phyloP scores from a whole-genome alignment of 2,113 vertebrate species.

The Brachionichthys hirsutus region DNA sequence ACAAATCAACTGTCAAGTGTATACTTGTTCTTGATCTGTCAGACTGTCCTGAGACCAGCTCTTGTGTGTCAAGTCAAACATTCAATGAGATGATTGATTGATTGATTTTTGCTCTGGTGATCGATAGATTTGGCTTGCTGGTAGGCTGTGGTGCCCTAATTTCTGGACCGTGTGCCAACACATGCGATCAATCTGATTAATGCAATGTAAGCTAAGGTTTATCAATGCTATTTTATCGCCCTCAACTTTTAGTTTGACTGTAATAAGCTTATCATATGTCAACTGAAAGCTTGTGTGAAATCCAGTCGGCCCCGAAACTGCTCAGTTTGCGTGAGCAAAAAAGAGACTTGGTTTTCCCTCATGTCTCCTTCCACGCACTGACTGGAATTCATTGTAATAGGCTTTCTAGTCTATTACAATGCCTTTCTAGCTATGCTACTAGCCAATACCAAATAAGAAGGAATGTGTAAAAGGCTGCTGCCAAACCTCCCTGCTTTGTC shows the following conservation, averaged over 20 bases:
- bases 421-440: too few species aligned
- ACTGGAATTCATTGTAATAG: slow-evolving; percentile 67
- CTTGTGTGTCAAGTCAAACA: slow-evolving; percentile 28
- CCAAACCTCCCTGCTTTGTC: slow-evolving; percentile 68
- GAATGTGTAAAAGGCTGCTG: slow-evolving; percentile 58
- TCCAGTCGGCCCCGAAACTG: slow-evolving; percentile 46
- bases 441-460: slow-evolving; percentile 67
- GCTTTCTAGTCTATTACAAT: slow-evolving; percentile 56
- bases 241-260: slow-evolving; percentile 39
- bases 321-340: slow-evolving; percentile 49
- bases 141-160: slow-evolving; percentile 42
- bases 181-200: slow-evolving; percentile 1
- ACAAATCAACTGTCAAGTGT: slow-evolving; percentile 30
- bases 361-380: slow-evolving; percentile 39
- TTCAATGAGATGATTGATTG: slow-evolving; percentile 56
- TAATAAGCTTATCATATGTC: slow-evolving; percentile 38
- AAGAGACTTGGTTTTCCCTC: slow-evolving; percentile 48
- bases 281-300: slow-evolving; percentile 42
- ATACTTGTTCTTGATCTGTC: slow-evolving; percentile 28
- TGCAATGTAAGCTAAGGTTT: slow-evolving; percentile 20
- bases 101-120: slow-evolving; percentile 33
- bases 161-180: slow-evolving; percentile 31
- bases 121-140: slow-evolving; percentile 36
- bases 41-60: slow-evolving; percentile 24
- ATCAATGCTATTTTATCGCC: slow-evolving; percentile 34